These are phyloP conservation scores for Cacoxenus indagator DNA, from an alignment of 2,888 invertebrate species.

Conservation along the genomic window DNA sequence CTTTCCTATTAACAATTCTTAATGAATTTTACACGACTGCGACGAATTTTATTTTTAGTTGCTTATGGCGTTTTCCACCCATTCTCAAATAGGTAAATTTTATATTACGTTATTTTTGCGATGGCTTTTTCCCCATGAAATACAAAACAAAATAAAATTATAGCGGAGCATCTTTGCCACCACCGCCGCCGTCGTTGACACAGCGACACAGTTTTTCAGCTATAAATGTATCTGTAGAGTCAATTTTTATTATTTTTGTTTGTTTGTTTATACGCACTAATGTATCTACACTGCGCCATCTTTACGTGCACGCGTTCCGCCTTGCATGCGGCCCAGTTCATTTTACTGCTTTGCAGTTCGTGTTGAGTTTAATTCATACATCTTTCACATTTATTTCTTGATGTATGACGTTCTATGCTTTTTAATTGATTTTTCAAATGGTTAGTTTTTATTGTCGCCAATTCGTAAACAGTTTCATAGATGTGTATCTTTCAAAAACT, in stretches of 20 bases:
- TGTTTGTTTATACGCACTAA: not conserved
- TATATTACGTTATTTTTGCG: not conserved
- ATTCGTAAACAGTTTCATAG: constrained; percentile 55
- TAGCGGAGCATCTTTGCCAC: constrained; percentile 17
- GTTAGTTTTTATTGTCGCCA: constrained; percentile 58
- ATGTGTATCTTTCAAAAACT: constrained; percentile 38
- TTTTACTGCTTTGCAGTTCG: constrained; percentile 39
- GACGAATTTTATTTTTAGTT: not conserved
- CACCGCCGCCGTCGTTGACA: constrained; percentile 48
- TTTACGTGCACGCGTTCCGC: constrained; percentile 23
- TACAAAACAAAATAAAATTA: constrained; percentile 26
- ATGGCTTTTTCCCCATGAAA: not conserved
- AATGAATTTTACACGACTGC: not conserved
- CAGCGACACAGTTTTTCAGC: constrained; percentile 54
- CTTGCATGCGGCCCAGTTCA: constrained; percentile 36
- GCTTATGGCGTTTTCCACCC: not conserved
- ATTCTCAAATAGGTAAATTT: not conserved
- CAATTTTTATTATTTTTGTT: not conserved
- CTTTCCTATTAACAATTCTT: no score
- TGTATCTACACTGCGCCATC: not conserved
- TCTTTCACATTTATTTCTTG: constrained; percentile 16
- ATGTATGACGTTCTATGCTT: constrained; percentile 24
- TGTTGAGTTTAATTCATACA: constrained; percentile 20
- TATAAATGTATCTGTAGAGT: constrained; percentile 4
- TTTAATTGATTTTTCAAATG: constrained; percentile 43